A percentile compares a stretch with the other conserved stretches of the same genome.
phyloP scores from a whole-genome alignment of 2,113 vertebrate species.

The Crotalus helleri region DNA sequence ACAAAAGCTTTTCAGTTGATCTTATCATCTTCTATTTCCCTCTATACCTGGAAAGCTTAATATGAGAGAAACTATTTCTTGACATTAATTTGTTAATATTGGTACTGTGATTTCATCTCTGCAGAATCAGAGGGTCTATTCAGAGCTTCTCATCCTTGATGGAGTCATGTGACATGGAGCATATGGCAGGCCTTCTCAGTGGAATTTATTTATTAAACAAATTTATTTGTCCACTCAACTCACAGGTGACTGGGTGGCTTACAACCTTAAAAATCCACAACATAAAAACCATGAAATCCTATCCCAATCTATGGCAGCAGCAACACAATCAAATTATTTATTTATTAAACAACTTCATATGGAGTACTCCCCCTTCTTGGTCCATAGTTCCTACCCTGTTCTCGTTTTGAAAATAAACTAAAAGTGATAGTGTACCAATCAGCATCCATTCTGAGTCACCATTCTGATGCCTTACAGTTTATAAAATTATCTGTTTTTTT shows the following conservation, averaged over 20 bases:
- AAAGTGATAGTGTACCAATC: not conserved
- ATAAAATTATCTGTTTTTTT: not conserved
- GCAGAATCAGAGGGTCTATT: not conserved
- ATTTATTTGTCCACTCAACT: not conserved
- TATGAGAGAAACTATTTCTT: not conserved
- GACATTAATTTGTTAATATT: not conserved
- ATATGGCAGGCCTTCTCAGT: not conserved
- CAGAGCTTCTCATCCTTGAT: not conserved
- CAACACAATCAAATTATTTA: not conserved
- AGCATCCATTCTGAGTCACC: not conserved
- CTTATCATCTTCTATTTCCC: not conserved
- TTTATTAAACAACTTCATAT: not conserved
- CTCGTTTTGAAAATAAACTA: not conserved
- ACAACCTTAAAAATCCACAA: not conserved
- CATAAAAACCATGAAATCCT: not conserved
- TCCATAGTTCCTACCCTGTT: not conserved
- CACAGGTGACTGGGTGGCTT: not conserved
- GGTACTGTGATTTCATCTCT: not conserved
- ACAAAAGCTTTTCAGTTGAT: not conserved
- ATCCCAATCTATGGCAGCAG: not conserved
- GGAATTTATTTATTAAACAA: not conserved
- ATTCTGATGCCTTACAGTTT: not conserved
- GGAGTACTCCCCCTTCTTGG: not conserved
- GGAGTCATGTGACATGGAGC: not conserved
- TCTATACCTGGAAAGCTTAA: not conserved